Percentiles rank a stretch among this genome's conserved stretches.
phyloP scores from a whole-genome alignment of 2,797 vertebrate species.

The Syndactyla subalaris region DNA sequence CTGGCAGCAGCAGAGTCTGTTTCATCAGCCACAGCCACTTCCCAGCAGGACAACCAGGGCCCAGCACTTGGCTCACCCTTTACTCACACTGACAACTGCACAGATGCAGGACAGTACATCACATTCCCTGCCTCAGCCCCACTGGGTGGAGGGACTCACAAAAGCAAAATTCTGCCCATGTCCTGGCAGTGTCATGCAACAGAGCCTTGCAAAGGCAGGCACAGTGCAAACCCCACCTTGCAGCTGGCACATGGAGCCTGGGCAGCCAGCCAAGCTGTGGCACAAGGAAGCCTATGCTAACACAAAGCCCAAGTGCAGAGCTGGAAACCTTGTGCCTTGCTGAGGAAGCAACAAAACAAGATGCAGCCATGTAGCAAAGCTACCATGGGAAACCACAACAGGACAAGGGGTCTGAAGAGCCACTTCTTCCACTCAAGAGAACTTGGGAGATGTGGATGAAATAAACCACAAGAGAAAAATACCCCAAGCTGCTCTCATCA shows the following conservation, averaged over 20 bases:
- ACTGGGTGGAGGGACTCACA: background rate
- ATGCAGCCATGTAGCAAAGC: background rate
- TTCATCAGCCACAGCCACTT: background rate
- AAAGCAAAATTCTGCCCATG: accelerated
- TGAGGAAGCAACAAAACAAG: background rate
- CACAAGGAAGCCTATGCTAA: background rate
- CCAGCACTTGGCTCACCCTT: background rate
- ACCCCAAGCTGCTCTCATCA: background rate
- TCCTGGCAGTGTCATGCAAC: accelerated
- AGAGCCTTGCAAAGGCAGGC: background rate
- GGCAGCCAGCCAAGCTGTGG: background rate
- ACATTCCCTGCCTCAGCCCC: background rate
- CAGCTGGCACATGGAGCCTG: background rate
- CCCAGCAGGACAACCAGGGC: background rate
- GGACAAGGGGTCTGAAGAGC: background rate
- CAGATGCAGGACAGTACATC: background rate
- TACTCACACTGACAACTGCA: accelerated
- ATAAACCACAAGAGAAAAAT: background rate
- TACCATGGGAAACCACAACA: background rate
- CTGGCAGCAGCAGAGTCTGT: background rate
- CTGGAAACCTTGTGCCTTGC: accelerated
- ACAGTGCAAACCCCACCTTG: background rate
- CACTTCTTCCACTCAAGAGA: background rate
- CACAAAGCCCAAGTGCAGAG: accelerated
- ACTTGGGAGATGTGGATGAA: accelerated